A percentile compares a stretch with the other conserved stretches of the same genome.
phyloP scores from a whole-genome alignment of 2,113 vertebrate genomes.

The Rattus norvegicus region GRCr8 NC_086026.1:28664501-28665000 shows the following conservation, averaged over 20 bases:
- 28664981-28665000: background rate
- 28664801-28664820: background rate
- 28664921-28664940: background rate
- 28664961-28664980: background rate
- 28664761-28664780: slow-evolving; percentile 29
- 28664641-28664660: background rate
- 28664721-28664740: slow-evolving; percentile 15
- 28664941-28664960: background rate
- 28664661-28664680: fast-evolving
- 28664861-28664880: background rate
- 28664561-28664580: background rate
- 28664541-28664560: background rate
- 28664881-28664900: background rate
- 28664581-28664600: background rate
- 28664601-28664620: background rate
- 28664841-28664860: background rate
- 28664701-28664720: slow-evolving; percentile 78
- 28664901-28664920: background rate
- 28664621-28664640: background rate
- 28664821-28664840: slow-evolving; percentile 22
- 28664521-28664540: slow-evolving; percentile 77
- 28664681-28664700: background rate
- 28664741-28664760: background rate
- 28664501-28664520: slow-evolving; percentile 93
- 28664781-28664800: background rate